Conservation (phyloP, 2,113 vertebrate genomes). For the Lonchura striata region DNA sequence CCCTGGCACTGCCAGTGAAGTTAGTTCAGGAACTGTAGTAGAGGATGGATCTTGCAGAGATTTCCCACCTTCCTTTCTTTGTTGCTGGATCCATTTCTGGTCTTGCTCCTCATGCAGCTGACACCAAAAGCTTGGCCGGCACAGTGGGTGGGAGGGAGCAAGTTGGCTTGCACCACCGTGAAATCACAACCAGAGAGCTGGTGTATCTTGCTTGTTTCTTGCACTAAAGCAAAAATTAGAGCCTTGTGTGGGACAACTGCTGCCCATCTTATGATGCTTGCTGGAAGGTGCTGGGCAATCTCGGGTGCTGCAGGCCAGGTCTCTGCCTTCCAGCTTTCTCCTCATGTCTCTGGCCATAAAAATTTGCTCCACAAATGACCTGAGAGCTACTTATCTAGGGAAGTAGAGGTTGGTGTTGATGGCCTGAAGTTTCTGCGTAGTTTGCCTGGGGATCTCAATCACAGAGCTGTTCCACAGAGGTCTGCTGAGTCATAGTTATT, state of each 20-base stretch:
- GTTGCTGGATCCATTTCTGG: not conserved
- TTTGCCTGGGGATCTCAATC: not conserved
- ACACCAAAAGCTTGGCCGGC: not conserved
- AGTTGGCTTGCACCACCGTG: not conserved
- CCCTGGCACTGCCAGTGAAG: not conserved
- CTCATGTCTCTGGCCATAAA: not conserved
- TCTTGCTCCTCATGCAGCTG: not conserved
- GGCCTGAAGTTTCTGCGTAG: not conserved
- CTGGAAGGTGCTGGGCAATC: not conserved
- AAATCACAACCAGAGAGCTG: not conserved
- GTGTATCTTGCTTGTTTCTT: not conserved
- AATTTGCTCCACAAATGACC: not conserved
- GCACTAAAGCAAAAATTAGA: not conserved
- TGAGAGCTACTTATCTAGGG: not conserved
- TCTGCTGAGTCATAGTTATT: not conserved
- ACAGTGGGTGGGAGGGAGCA: not conserved
- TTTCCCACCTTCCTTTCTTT: not conserved
- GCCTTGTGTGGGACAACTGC: not conserved
- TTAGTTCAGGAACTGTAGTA: not conserved
- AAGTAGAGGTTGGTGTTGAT: not conserved
- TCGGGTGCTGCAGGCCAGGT: not conserved
- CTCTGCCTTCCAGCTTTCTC: not conserved
- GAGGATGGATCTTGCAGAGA: not conserved
- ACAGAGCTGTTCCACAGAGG: not conserved
- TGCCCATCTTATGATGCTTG: not conserved